phyloP scores from a whole-genome alignment of 2,888 invertebrate genomes.

The Notodonta ziczac region DNA sequence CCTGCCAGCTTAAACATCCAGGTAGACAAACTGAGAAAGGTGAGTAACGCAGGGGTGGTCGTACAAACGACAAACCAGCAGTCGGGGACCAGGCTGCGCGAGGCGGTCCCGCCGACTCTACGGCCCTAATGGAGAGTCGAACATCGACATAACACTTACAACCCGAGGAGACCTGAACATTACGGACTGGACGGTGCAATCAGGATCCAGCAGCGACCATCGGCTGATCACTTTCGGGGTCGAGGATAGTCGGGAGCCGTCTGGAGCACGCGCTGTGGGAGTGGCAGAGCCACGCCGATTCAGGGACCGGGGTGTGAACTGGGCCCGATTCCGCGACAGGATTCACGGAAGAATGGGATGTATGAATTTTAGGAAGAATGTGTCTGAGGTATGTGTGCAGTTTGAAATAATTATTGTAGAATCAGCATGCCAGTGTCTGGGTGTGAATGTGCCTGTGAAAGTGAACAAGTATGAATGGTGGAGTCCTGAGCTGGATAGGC shows the following conservation, averaged over 20 bases:
- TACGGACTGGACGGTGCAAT: not conserved
- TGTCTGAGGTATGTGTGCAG: not conserved
- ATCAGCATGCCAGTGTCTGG: not conserved
- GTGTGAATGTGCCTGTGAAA: too few species aligned
- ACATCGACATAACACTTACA: conserved; percentile 9
- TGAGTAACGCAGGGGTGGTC: conserved; percentile 7
- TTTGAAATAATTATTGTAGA: not conserved
- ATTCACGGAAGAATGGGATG: not conserved
- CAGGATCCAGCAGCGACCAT: not conserved
- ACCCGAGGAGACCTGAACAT: not conserved
- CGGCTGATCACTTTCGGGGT: not conserved
- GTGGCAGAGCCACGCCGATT: not conserved
- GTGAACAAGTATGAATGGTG: too few species aligned
- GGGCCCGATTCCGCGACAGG: not conserved
- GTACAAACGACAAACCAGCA: conserved; percentile 7
- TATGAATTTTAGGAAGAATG: not conserved
- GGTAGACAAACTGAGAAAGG: conserved; percentile 9
- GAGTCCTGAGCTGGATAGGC: too few species aligned
- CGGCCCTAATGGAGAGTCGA: conserved; percentile 4
- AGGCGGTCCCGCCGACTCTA: conserved; percentile 11
- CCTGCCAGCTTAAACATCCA: conserved; percentile 13
- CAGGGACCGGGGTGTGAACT: not conserved
- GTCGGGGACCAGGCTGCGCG: conserved; percentile 5
- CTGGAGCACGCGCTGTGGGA: not conserved
- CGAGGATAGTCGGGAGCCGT: not conserved